These are phyloP conservation scores for Eciton burchellii DNA, from an alignment of 1,140 invertebrate genomes.

Conservation along the genomic window DNA sequence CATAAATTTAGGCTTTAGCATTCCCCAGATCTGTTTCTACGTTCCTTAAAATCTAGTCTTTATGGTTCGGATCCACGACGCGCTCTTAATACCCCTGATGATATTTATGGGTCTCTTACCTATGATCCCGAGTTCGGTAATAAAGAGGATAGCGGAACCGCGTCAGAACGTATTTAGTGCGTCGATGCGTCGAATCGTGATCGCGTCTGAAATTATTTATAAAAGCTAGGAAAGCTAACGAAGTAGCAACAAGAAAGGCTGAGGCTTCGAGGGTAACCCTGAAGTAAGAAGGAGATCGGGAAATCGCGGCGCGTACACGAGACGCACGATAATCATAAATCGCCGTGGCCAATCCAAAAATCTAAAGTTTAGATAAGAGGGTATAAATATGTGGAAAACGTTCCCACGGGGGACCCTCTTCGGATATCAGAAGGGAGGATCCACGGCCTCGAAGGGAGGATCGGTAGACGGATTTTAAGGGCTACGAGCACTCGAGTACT, in stretches of 20 bases:
- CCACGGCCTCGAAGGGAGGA: slow-evolving; percentile 14
- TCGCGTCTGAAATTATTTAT: slow-evolving; percentile 16
- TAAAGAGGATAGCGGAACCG: background rate
- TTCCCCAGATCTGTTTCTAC: background rate
- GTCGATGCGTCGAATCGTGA: background rate
- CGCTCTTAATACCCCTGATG: background rate
- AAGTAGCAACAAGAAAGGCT: slow-evolving; percentile 20
- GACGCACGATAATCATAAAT: slow-evolving; percentile 72
- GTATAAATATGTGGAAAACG: slow-evolving; percentile 78
- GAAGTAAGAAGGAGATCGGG: slow-evolving; percentile 39
- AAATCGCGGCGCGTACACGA: slow-evolving; percentile 40
- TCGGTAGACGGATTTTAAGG: slow-evolving; percentile 56
- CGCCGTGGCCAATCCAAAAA: slow-evolving; percentile 62
- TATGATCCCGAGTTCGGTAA: background rate
- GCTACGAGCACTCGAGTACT: slow-evolving; percentile 21
- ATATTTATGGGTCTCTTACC: background rate
- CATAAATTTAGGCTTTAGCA: background rate
- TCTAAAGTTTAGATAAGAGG: slow-evolving; percentile 68
- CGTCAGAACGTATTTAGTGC: background rate
- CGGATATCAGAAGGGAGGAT: slow-evolving; percentile 4
- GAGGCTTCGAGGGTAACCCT: slow-evolving; percentile 24
- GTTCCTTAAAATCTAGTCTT: background rate
- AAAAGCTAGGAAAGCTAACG: slow-evolving; percentile 4
- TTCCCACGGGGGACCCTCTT: slow-evolving; percentile 68
- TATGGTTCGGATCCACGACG: background rate